These are phyloP conservation scores for Papilio polytes DNA, from an alignment of 1,140 invertebrate genomes.

Conservation along the genomic window DNA sequence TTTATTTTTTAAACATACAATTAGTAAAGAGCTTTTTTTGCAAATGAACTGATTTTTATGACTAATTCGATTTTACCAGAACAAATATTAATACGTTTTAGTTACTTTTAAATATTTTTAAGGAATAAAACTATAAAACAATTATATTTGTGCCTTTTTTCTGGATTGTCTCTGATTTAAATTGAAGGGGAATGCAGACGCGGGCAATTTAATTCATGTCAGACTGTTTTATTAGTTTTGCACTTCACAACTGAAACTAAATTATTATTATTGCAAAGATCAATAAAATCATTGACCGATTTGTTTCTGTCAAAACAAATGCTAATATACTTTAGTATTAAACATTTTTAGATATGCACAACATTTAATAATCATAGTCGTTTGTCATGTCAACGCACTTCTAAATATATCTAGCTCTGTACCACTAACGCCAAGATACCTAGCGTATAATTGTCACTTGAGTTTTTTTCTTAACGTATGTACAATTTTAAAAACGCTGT, in stretches of 20 bases:
- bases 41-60: no score
- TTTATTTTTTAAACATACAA: no score
- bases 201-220: background rate
- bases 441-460: background rate
- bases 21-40: no score
- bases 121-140: no score
- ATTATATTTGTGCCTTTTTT: background rate
- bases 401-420: conserved; percentile 19
- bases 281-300: background rate
- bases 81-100: background rate
- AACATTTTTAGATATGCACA: background rate
- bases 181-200: background rate
- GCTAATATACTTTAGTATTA: background rate
- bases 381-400: conserved; percentile 4
- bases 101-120: background rate
- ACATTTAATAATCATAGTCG: background rate
- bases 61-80: background rate
- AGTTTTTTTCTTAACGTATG: background rate
- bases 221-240: background rate
- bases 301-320: background rate
- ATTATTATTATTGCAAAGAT: background rate
- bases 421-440: background rate
- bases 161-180: background rate
- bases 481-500: background rate
- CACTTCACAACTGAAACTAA: background rate